phyloP scores from a whole-genome alignment of 2,113 vertebrate species.

The Polypterus bichir region DNA sequence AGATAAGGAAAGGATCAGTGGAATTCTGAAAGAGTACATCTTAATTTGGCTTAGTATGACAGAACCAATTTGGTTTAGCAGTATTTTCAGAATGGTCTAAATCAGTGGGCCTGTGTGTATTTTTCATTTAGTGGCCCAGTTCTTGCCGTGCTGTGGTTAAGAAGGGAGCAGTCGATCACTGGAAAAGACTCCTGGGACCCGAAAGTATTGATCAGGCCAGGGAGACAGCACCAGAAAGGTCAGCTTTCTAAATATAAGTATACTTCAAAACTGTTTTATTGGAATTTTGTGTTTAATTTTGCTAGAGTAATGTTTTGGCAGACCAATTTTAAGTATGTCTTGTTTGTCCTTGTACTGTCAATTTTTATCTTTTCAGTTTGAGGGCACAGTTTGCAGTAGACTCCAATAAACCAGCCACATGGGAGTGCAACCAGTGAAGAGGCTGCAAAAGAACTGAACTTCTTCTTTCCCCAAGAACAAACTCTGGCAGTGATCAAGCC shows the following conservation, averaged over 20 bases:
- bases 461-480: conserved; percentile 51
- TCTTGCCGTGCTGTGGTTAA: conserved; percentile 44
- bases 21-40: too few relatives aligned
- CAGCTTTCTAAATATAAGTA: neutral
- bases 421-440: conserved; percentile 41
- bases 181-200: conserved; percentile 48
- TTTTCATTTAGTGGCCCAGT: conserved; percentile 42
- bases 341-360: conserved; percentile 3
- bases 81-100: too few relatives aligned
- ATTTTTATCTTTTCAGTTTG: conserved; percentile 27
- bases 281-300: neutral
- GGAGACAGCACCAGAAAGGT: conserved; percentile 46
- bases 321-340: neutral
- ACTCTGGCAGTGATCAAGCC: conserved; percentile 60
- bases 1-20: too few relatives aligned
- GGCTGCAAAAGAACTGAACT: conserved; percentile 45
- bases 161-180: conserved; percentile 37
- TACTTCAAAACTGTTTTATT: neutral
- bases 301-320: neutral
- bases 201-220: conserved; percentile 39
- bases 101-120: neutral
- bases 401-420: conserved; percentile 47
- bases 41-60: too few relatives aligned
- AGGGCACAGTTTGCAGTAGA: conserved; percentile 41
- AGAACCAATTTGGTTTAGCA: too few relatives aligned